Evolutionary conservation across 2,888 invertebrate genomes (phyloP).

Genomic region (Gasteruption jaculator): DNA sequence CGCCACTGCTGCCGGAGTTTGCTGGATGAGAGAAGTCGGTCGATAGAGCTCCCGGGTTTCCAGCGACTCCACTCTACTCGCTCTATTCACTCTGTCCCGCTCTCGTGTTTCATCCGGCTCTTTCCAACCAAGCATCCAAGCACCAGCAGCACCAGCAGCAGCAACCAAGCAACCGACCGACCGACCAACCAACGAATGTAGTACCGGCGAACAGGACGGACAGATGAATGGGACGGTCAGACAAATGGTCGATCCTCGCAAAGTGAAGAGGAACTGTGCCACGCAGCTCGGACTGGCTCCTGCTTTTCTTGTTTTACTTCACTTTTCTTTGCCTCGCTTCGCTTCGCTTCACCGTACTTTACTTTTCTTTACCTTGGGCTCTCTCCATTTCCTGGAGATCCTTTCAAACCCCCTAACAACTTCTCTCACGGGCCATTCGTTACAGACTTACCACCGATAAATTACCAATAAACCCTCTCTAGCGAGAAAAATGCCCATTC

Average conservation of each 20-base stretch:
- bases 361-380: constrained; percentile 7
- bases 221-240: constrained; percentile 28
- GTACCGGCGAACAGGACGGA: constrained; percentile 3
- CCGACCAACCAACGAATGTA: no score
- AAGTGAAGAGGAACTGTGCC: constrained; percentile 18
- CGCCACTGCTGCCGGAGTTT: constrained; percentile 41
- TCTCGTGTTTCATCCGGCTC: constrained; percentile 14
- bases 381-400: neutral
- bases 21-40: constrained; percentile 46
- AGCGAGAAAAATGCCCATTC: no score
- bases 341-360: constrained; percentile 3
- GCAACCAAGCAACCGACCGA: constrained; percentile 14
- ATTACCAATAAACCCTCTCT: no score
- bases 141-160: constrained; percentile 2
- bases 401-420: neutral
- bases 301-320: constrained; percentile 31
- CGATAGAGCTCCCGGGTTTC: constrained; percentile 46
- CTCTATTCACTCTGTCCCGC: constrained; percentile 8
- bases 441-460: no score
- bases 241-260: constrained; percentile 25
- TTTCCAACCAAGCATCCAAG: no score
- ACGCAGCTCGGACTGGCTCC: constrained; percentile 28
- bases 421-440: no score
- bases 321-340: constrained; percentile 8
- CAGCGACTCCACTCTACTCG: constrained; percentile 9